A percentile compares a stretch with the other conserved stretches of the same genome.
phyloP scores from a whole-genome alignment of 2,888 invertebrate species.

The Osmoderma eremita region DNA sequence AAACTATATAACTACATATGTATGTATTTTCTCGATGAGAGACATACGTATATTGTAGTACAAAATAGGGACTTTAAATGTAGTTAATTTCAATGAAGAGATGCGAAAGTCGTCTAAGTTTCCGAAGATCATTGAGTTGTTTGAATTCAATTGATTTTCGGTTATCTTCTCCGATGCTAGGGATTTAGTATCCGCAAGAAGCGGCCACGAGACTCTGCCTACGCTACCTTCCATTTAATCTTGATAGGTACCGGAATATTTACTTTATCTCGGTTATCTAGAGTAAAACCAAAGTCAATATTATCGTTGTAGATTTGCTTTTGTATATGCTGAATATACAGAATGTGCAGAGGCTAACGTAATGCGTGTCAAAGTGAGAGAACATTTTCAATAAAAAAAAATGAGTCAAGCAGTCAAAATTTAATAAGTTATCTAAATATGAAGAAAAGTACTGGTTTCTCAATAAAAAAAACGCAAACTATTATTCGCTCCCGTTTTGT shows the following conservation, averaged over 20 bases:
- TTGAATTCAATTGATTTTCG: slow-evolving; percentile 3
- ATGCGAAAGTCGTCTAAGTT: not conserved
- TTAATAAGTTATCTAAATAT: too few species aligned
- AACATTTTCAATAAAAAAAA: too few species aligned
- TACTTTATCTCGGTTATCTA: slow-evolving; percentile 7
- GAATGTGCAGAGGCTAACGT: too few species aligned
- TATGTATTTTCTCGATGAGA: too few species aligned
- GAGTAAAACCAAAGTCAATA: slow-evolving; percentile 1
- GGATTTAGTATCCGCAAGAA: not conserved
- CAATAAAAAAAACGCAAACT: too few species aligned
- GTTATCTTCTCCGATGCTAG: not conserved
- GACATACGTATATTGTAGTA: too few species aligned
- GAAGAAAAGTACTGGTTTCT: too few species aligned
- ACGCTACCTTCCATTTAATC: not conserved
- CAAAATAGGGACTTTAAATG: not conserved
- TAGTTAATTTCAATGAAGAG: slow-evolving; percentile 2
- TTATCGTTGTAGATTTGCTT: not conserved
- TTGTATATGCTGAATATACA: too few species aligned
- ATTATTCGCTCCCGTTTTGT: too few species aligned
- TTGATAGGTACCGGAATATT: not conserved
- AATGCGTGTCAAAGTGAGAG: too few species aligned
- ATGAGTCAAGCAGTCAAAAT: too few species aligned
- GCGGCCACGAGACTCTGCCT: not conserved
- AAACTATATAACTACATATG: too few species aligned
- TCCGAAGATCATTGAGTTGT: not conserved